Evolutionary conservation across 2,888 invertebrate species (phyloP).

Genomic region (Dichetophora obliterata): DNA sequence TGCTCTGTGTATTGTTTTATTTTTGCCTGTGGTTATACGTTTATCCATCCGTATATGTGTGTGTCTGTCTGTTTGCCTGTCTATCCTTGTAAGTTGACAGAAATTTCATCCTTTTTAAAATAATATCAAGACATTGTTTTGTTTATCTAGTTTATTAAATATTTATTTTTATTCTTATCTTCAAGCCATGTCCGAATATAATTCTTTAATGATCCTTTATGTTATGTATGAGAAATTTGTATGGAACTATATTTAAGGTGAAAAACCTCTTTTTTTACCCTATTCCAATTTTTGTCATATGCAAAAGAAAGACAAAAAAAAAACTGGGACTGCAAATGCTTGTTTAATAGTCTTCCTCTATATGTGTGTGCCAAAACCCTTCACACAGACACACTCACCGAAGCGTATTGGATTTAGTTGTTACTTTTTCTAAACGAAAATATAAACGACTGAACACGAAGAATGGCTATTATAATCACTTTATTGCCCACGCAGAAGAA

Average conservation of each 20-base stretch:
- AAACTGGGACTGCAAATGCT: conserved; percentile 36
- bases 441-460: conserved; percentile 29
- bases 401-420: not conserved
- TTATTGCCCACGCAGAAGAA: too few species aligned
- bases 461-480: not conserved
- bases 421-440: conserved; percentile 12
- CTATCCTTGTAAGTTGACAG: conserved; percentile 33
- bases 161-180: conserved; percentile 31
- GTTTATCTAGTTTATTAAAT: conserved; percentile 24
- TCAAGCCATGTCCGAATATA: not conserved
- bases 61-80: not conserved
- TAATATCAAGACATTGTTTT: conserved; percentile 22
- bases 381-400: not conserved
- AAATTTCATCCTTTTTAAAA: conserved; percentile 12
- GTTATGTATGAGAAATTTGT: too few species aligned
- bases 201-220: too few species aligned
- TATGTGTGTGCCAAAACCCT: conserved; percentile 20
- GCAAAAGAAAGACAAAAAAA: conserved; percentile 41
- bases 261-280: not conserved
- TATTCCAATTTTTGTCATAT: conserved; percentile 35
- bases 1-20: conserved; percentile 8
- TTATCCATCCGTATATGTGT: not conserved
- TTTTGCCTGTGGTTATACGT: not conserved
- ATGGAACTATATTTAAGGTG: not conserved
- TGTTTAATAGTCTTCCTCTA: conserved; percentile 44